Percentiles rank a stretch among this genome's conserved stretches.
Conservation (phyloP, 2,888 invertebrate genomes). For the Papilio demoleus region DNA sequence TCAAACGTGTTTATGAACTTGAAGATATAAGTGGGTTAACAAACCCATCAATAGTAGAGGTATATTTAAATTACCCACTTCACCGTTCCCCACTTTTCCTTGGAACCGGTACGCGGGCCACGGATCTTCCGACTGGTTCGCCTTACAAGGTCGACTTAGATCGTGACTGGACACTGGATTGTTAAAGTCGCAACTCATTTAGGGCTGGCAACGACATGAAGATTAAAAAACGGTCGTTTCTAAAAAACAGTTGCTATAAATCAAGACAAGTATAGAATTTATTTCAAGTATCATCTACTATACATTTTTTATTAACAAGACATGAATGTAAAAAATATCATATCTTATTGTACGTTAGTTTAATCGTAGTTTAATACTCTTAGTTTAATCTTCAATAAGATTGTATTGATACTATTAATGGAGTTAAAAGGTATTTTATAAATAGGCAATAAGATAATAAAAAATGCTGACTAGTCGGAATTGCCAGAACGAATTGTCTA, state of each 20-base stretch:
- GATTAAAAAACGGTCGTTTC: background rate
- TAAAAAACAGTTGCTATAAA: background rate
- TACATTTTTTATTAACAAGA: too few species aligned
- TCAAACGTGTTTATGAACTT: background rate
- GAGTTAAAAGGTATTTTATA: background rate
- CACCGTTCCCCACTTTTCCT: slow-evolving; percentile 48
- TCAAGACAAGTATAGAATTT: background rate
- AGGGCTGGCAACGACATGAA: background rate
- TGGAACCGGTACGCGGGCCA: slow-evolving; percentile 47
- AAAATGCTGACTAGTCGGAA: slow-evolving; percentile 19
- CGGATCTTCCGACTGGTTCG: slow-evolving; percentile 50
- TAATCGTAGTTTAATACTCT: too few species aligned
- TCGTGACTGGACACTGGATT: slow-evolving; percentile 49
- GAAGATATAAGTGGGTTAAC: slow-evolving; percentile 35
- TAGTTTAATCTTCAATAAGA: background rate
- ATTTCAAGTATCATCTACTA: too few species aligned
- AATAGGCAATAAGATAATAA: slow-evolving; percentile 18
- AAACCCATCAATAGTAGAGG: slow-evolving; percentile 40
- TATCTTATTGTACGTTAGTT: too few species aligned
- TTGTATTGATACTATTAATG: background rate
- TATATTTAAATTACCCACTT: slow-evolving; percentile 37
- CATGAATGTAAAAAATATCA: too few species aligned
- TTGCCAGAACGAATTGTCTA: slow-evolving; percentile 25
- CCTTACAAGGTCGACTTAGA: slow-evolving; percentile 63
- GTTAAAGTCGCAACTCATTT: slow-evolving; percentile 35